Conservation (phyloP, 2,113 vertebrate genomes). For the Onychostoma macrolepis region DNA sequence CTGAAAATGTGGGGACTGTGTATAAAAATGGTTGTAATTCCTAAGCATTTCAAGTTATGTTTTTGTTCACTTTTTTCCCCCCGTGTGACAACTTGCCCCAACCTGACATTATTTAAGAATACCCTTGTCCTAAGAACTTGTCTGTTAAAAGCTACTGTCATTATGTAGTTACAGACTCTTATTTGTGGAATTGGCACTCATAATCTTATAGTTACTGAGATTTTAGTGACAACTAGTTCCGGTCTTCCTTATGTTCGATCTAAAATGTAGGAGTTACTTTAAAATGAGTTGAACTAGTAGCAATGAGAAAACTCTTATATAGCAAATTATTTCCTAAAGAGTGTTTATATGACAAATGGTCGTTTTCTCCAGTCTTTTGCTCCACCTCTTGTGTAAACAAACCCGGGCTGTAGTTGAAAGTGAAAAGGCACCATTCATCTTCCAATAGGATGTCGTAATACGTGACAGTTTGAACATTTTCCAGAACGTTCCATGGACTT, state of each 20-base stretch:
- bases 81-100: no score
- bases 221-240: neutral
- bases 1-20: no score
- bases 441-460: neutral
- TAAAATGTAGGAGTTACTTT: neutral
- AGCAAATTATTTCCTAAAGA: neutral
- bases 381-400: conserved; percentile 24
- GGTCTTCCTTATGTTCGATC: neutral
- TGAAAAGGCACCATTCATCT: conserved; percentile 24
- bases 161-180: neutral
- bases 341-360: neutral
- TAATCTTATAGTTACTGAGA: neutral
- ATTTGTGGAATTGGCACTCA: neutral
- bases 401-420: neutral
- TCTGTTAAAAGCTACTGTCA: neutral
- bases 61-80: no score
- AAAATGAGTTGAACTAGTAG: neutral
- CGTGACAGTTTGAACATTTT: neutral
- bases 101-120: no score
- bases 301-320: neutral
- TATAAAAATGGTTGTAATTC: no score
- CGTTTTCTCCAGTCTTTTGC: neutral
- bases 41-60: no score
- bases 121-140: no score
- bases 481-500: neutral